Base-by-base conservation (phyloP, 2,888 invertebrate species). In the Eupithecia dodoneata region DNA sequence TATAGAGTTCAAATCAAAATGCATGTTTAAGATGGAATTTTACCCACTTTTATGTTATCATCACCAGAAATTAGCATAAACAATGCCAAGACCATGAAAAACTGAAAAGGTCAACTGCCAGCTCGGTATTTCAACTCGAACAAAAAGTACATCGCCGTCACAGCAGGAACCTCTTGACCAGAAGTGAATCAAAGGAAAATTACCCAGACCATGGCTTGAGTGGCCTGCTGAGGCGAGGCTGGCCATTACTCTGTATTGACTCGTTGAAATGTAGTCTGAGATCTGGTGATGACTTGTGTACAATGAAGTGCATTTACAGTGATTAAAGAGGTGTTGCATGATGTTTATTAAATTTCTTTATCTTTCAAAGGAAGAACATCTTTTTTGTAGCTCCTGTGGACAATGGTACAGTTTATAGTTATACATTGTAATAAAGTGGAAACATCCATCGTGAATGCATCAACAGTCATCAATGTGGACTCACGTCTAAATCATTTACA, bases 121-220 rank as follows among this genome's bases (percentile, higher is more conserved):
- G 71, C 49, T 69, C 47, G 30, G 55, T 65, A 76, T 67, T 76
- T 63, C 66, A 79, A 76, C 70, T 71, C 18, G 52, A 75, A 67
- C 73, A 42, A 70, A 77, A 75, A 75, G 71, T 76, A 71, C 47
- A 66, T 42, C 47, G 70, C 47, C 72, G 72, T 74, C 71, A 55
- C 79, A 76, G 76, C 76, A 66, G 72, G 76, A 74, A 66, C 70
- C 65, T 70, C 69, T 45, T 63, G 63, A 73, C 73, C 73, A 77
- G 78, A 73, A 79, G 71, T 74, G 73, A 78, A 78, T 75, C 76
- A 69, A 77, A 77, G 82, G 81, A 80, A 82, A 81, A 80, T 79
- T 74, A 81, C 82, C 73, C 82, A 71, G 78, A 49, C 52, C 49
- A 52, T 76, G 55, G 69, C 55, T 47, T 69, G 70, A 74, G 76